Evolutionary conservation across 2,113 vertebrate genomes (phyloP), one percentile per base, ranked within the genome.

Genomic region (Nycticryphes semicollaris): DNA sequence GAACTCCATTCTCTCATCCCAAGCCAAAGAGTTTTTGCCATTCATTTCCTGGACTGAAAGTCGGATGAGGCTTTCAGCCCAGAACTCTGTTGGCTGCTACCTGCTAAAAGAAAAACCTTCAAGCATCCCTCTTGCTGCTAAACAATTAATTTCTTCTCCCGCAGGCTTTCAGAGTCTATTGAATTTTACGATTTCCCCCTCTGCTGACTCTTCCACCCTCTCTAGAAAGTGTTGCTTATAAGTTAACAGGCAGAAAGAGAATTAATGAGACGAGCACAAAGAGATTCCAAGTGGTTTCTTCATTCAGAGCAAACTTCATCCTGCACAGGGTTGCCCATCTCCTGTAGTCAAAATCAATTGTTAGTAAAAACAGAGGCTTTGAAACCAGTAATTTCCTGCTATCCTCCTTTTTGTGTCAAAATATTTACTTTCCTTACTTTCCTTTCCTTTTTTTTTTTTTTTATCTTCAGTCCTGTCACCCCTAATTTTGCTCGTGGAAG

Each of bases 201-300:
- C 63, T 53, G 73, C 73, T 81, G 88, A 68, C 64, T 94, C 84
- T 74, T 81, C 77, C 51, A 54, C 41, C 88, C 56, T 87, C 84
- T 93, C 91, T 62, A 59, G 31, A 87, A 93, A 94, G 64, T 2
- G 69, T 70, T 94, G 83, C 82, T 87, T 90, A 33, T 62, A 95
- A 78, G 78, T 84, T 95, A 85, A 87, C 73, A 74, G 72, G 86
- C 83, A 70, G 86, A 92, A 90, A 79, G 20, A 76, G n/a, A 87
- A 92, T 88, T 90, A 94, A 93, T 48, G 66, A 94, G 93, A 77
- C 11, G 85, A 92, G 88, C 76, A 76, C 43, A 90, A 72, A 84
- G 68, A 56, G 70, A n/a, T 72, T 94, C 80, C 87, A 94, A 90
- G 88, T 33, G 27, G 48, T n/a, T 76, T 83, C 67, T 78, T 73